phyloP scores from a whole-genome alignment of 2,888 invertebrate genomes.

The Graphium colonna region DNA sequence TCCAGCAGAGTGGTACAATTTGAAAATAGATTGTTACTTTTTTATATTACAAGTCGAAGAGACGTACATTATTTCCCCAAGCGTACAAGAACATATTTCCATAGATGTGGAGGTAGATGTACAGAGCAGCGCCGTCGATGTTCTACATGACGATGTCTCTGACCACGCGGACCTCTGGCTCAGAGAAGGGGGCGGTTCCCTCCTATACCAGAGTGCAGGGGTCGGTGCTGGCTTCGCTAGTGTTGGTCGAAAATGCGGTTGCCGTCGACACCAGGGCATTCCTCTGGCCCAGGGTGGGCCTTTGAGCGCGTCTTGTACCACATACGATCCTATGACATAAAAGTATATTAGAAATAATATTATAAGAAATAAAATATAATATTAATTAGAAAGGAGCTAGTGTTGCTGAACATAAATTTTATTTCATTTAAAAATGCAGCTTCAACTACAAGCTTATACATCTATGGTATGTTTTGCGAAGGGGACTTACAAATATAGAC shows the following conservation, averaged over 20 bases:
- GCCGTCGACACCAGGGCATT: conserved; percentile 86
- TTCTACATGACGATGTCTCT: conserved; percentile 77
- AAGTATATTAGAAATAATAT: too few species aligned
- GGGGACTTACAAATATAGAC: too few species aligned
- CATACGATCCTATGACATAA: conserved; percentile 80
- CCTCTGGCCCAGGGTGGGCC: conserved; percentile 49
- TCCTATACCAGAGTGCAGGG: conserved; percentile 83
- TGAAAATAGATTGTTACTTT: too few species aligned
- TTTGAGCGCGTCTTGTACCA: conserved; percentile 86
- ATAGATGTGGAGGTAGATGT: conserved; percentile 87
- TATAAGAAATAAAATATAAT: too few species aligned
- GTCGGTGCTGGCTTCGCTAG: conserved; percentile 59
- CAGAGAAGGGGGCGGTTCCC: conserved; percentile 83
- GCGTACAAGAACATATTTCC: conserved; percentile 85
- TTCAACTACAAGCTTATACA: too few species aligned
- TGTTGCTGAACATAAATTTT: too few species aligned
- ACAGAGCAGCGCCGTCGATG: conserved; percentile 77
- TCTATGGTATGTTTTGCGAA: too few species aligned
- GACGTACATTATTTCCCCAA: conserved; percentile 82
- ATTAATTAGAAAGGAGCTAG: too few species aligned
- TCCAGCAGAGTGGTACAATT: too few species aligned
- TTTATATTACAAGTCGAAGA: too few species aligned
- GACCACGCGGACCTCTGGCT: too few species aligned
- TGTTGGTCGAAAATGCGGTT: conserved; percentile 88
- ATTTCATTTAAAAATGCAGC: too few species aligned